These are phyloP conservation scores for Drosophila albomicans DNA, from an alignment of 1,140 invertebrate species.

Conservation along the genomic window DNA sequence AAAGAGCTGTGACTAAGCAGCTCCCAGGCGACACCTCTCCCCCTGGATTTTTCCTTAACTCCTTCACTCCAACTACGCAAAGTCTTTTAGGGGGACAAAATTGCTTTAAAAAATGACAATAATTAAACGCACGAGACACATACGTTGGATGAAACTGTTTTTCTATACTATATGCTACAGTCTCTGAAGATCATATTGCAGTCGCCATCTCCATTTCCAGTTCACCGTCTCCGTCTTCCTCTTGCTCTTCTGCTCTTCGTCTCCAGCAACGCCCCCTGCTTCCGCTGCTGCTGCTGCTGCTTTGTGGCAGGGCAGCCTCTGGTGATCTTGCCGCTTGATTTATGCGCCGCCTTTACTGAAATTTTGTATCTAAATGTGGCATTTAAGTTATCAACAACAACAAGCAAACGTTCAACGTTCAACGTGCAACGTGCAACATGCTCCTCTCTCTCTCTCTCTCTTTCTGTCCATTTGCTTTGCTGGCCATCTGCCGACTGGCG, in stretches of 20 bases:
- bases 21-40: conserved; percentile 21
- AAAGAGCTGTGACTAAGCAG: conserved; percentile 76
- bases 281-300: conserved; percentile 43
- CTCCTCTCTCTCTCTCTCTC: background rate
- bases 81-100: background rate
- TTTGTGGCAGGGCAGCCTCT: conserved; percentile 54
- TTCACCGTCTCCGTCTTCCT: conserved; percentile 6
- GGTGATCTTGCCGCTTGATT: conserved; percentile 77
- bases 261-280: conserved; percentile 62
- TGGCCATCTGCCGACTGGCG: conserved; percentile 75
- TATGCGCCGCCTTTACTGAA: conserved; percentile 76
- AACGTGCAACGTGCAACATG: conserved; percentile 6
- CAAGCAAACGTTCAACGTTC: conserved; percentile 19
- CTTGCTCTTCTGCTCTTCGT: conserved; percentile 1
- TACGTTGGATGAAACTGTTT: conserved; percentile 51
- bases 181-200: conserved; percentile 64
- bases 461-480: conserved; percentile 17
- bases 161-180: conserved; percentile 27
- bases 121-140: conserved; percentile 76
- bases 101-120: conserved; percentile 68
- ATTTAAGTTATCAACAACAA: conserved; percentile 80
- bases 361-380: conserved; percentile 81
- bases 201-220: conserved; percentile 13
- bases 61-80: background rate
- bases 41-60: background rate